These are phyloP conservation scores for Axinella damicornis DNA, from an alignment of 37 sponge, comb jelly and placozoan species.

Conservation along the genomic window DNA sequence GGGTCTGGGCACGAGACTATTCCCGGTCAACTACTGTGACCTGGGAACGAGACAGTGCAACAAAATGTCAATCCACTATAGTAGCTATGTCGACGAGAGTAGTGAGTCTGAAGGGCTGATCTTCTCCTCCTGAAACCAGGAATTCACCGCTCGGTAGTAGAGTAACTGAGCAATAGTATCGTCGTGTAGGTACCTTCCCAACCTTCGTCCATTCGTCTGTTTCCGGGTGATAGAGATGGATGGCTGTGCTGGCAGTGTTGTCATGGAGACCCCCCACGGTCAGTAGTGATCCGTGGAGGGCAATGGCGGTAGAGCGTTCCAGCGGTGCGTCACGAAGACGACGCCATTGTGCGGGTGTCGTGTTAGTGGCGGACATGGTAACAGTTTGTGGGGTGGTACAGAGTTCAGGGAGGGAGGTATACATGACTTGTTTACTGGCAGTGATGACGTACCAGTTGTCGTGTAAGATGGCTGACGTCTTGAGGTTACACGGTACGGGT, in stretches of 20 bases:
- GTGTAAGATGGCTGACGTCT: too few relatives aligned
- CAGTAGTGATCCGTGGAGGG: not conserved
- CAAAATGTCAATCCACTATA: too few relatives aligned
- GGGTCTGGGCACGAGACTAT: too few relatives aligned
- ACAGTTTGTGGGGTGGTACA: too few relatives aligned
- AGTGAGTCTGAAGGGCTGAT: too few relatives aligned
- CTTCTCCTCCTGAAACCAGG: constrained; percentile 13
- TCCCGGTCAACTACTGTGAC: too few relatives aligned
- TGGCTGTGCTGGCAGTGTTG: not conserved
- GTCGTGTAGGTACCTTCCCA: constrained; percentile 7
- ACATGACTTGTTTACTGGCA: too few relatives aligned
- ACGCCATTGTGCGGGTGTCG: not conserved
- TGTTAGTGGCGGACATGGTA: not conserved
- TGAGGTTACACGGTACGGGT: too few relatives aligned
- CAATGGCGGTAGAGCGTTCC: not conserved
- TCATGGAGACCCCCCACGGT: constrained; percentile 3
- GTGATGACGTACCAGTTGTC: too few relatives aligned
- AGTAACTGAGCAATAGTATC: not conserved
- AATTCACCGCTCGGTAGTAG: not conserved
- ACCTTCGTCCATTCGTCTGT: constrained; percentile 7
- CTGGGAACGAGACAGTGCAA: too few relatives aligned
- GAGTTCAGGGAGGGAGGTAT: too few relatives aligned
- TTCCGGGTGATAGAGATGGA: constrained; percentile 16
- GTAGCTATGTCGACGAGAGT: too few relatives aligned
- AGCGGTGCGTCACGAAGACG: constrained; percentile 2